Base-by-base conservation (phyloP, 2,888 invertebrate species). In the Gerris lacustris region DNA sequence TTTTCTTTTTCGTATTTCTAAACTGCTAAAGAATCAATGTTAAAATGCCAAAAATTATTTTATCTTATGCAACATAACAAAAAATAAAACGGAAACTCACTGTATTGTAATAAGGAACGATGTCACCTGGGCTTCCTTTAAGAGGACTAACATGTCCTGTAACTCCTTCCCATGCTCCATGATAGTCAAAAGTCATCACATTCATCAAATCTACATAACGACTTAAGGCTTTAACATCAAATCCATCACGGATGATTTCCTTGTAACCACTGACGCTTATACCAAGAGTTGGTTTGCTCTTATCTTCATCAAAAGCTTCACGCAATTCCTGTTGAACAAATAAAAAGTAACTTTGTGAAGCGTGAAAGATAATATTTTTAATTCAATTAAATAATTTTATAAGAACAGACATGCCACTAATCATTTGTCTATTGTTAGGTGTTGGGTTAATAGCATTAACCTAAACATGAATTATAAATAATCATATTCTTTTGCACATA, bases 191-290 rank as follows among this genome's bases (percentile, higher is more conserved):
- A 0, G 88, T 87, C 92, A 93, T 93, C 0, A 92, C 87, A 6
- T 91, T 90, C 79, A 93, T 83, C 79, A 92, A 93, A 76, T 93
- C 91, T 0, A 87, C 86, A 63, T 87, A 82, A 68, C 84, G 83
- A 0, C 89, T 89, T 64, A 94, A 82, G 2, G 84, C 81, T 0
- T 85, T 83, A 0, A 94, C 82, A 75, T 95, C 93, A 77, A 95
- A 96, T 0, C 91, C 94, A 11, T 87, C 85, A 73, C 90, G 90
- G 67, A 96, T 93, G 0, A 95, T 92, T 81, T 94, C 92, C 77
- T 92, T 91, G 78, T 95, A 94, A 0, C 95, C 94, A 0, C 94
- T 94, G 66, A 95, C 84, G 0, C 93, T 89, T 0, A 92, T 88
- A 1, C 93, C 91, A 45, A 96, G 79, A 64, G 88, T 84, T 78